phyloP scores from a whole-genome alignment of 2,113 vertebrate genomes.

The Forbesichthys papilliferus region DNA sequence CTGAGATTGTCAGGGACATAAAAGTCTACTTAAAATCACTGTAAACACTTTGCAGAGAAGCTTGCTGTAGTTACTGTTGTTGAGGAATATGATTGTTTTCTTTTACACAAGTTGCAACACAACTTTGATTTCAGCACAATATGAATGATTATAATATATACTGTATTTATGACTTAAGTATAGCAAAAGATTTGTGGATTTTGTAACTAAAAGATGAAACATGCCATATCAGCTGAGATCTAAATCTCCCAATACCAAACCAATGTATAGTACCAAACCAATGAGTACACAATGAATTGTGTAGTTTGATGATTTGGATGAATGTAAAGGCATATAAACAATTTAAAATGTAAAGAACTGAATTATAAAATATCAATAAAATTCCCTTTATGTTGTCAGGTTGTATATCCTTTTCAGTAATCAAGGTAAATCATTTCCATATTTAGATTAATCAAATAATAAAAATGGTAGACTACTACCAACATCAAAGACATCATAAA shows the following conservation, averaged over 20 bases:
- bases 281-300: constrained; percentile 29
- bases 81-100: constrained; percentile 34
- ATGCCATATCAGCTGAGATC: not conserved
- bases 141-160: constrained; percentile 61
- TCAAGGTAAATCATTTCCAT: too few species aligned
- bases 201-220: constrained; percentile 43
- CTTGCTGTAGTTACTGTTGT: constrained; percentile 47
- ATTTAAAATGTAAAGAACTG: constrained; percentile 46
- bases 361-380: constrained; percentile 62
- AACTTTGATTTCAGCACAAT: constrained; percentile 66
- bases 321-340: constrained; percentile 60
- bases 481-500: too few species aligned
- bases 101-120: constrained; percentile 53
- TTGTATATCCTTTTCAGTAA: constrained; percentile 10
- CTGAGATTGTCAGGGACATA: constrained; percentile 56
- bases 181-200: constrained; percentile 53
- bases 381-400: constrained; percentile 63
- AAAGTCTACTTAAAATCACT: constrained; percentile 54
- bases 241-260: too few species aligned
- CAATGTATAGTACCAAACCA: not conserved
- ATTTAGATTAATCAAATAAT: too few species aligned
- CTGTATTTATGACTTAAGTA: constrained; percentile 65
- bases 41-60: constrained; percentile 44
- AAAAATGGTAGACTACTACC: too few species aligned
- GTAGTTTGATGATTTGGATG: constrained; percentile 35